Evolutionary conservation across 92 coral and sea anemone genomes (phyloP), one percentile per base, ranked within the genome.

Genomic region (Bergia puertoricense): DNA sequence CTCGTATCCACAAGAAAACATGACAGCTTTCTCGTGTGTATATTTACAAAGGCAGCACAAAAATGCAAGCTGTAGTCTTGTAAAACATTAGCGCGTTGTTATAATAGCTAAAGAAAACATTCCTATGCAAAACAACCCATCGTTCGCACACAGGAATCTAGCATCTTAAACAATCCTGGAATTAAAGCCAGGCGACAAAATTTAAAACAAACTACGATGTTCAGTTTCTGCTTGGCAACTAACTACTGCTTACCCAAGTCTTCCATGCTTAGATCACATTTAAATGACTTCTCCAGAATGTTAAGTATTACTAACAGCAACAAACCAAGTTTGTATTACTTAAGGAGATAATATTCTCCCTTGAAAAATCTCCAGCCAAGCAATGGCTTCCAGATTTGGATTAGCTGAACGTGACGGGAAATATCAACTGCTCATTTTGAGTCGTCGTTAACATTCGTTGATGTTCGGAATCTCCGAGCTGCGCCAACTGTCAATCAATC

Each of bases 211-310:
- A 51, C 56, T 46, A 79, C 65, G 44, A 46, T 79, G 83, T 51
- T 79, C 82, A 79, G 23, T 54, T 80, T 80, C 46, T 79, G 43
- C 36, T 56, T 9, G 69, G 15, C 39, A 46, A 76, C 36, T 43
- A 23, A 51, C 45, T 38, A 82, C 73, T 20, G 88, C 98, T 88
- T 80, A 95, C 98, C 98, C 72, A 95, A 68, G 72, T 95, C 98
- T 45, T 95, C 98, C 93, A 95, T 95, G 48, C 86, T 83, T 51
- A 84, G 16, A 84, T 84, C 87, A 84, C 87, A 84, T 48, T 71
- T 84, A 84, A 69, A 69, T 69, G 87, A 84, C 40, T 69, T 84
- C 87, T 84, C 87, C 87, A 84, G 87, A 84, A 84, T 84, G 87
- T 46, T 71, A 69, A 46, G 46, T 4, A 30, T 43, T 22, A 46